These are phyloP conservation scores for Phrynosoma platyrhinos DNA, from an alignment of 2,113 vertebrate genomes.

Conservation along the genomic window DNA sequence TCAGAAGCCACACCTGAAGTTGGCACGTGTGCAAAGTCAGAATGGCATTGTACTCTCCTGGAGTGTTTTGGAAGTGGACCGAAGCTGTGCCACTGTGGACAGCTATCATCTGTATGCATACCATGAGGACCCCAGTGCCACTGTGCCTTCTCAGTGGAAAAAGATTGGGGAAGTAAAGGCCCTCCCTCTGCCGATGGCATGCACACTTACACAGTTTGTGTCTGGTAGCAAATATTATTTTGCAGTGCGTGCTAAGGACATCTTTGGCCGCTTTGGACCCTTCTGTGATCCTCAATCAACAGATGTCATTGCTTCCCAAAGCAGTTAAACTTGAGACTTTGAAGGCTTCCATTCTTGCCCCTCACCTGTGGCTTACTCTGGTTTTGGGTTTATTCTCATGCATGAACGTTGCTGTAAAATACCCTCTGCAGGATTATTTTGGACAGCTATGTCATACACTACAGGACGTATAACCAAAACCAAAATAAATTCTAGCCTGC, in stretches of 20 bases:
- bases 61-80: constrained; percentile 93
- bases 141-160: constrained; percentile 90
- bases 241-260: constrained; percentile 94
- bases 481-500: constrained; percentile 75
- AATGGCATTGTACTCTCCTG: constrained; percentile 97
- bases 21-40: constrained; percentile 92
- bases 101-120: constrained; percentile 98
- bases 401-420: constrained; percentile 79
- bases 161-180: constrained; percentile 98
- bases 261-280: constrained; percentile 94
- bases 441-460: constrained; percentile 75
- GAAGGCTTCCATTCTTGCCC: constrained; percentile 67
- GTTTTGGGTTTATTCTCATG: constrained; percentile 76
- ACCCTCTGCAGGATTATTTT: constrained; percentile 75
- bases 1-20: constrained; percentile 87
- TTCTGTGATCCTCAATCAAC: constrained; percentile 99
- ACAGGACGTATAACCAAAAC: constrained; percentile 76
- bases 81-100: constrained; percentile 91
- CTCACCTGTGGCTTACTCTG: constrained; percentile 58
- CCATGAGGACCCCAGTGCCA: constrained; percentile 84
- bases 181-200: constrained; percentile 96
- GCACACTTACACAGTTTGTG: constrained; percentile 97
- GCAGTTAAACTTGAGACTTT: constrained; percentile 76
- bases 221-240: constrained; percentile 98
- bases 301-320: constrained; percentile 90